Evolutionary conservation across 2,113 vertebrate genomes (phyloP).

Genomic region (Alouatta palliata): DNA sequence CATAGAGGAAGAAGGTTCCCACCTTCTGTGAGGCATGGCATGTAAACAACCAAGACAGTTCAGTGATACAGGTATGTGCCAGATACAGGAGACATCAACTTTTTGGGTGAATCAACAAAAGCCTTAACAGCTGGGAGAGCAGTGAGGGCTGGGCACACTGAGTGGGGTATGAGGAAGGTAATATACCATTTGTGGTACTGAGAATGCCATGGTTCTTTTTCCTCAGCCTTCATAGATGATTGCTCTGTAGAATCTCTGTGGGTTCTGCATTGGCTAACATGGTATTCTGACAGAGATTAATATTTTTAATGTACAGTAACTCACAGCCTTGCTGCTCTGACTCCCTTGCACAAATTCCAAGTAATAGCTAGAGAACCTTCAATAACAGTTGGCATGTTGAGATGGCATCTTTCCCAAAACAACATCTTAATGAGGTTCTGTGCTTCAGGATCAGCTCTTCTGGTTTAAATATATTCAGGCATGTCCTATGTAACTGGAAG

Average conservation of each 20-base stretch:
- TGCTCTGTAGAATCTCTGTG: background rate
- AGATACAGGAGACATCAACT: background rate
- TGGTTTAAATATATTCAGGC: background rate
- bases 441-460: background rate
- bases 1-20: background rate
- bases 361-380: slow-evolving; percentile 20
- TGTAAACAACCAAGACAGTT: background rate
- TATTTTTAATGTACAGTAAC: background rate
- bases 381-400: background rate
- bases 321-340: background rate
- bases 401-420: slow-evolving; percentile 23
- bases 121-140: background rate
- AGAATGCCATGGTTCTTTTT: background rate
- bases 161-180: background rate
- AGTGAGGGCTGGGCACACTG: background rate
- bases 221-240: background rate
- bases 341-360: background rate
- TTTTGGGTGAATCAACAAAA: background rate
- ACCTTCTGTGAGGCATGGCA: background rate
- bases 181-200: background rate
- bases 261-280: background rate
- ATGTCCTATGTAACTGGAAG: background rate
- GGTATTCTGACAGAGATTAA: background rate
- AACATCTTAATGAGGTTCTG: background rate
- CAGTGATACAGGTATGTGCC: background rate